These are phyloP conservation scores for Lottia scabra DNA, from an alignment of 2,888 invertebrate genomes.

Conservation along the genomic window DNA sequence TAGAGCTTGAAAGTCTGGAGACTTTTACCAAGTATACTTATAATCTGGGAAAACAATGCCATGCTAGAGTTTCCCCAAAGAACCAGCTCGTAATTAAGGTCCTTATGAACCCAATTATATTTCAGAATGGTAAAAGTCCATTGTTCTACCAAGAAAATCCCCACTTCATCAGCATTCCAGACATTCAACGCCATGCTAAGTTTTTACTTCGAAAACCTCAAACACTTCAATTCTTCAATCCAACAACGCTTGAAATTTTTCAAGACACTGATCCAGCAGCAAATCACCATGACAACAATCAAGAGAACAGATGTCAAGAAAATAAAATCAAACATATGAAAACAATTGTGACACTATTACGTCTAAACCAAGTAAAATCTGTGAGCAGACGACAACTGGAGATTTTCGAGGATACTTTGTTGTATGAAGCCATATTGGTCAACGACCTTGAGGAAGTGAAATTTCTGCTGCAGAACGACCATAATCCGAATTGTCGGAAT, in stretches of 20 bases:
- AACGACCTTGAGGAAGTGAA: slow-evolving; percentile 37
- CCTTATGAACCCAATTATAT: no score
- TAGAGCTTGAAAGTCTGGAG: no score
- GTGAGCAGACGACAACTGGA: background rate
- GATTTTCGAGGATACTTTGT: slow-evolving; percentile 27
- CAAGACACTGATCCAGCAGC: background rate
- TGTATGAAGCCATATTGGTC: slow-evolving; percentile 41
- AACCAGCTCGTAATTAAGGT: no score
- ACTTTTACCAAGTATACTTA: no score
- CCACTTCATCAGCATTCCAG: slow-evolving; percentile 1
- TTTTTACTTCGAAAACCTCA: slow-evolving; percentile 8
- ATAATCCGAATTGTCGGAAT: slow-evolving; percentile 27
- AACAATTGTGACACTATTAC: background rate
- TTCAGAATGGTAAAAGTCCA: slow-evolving; percentile 4
- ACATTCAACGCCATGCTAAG: slow-evolving; percentile 10
- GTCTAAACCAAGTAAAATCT: background rate
- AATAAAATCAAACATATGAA: background rate
- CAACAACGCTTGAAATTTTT: background rate
- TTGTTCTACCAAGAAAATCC: slow-evolving; percentile 11
- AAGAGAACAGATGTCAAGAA: background rate
- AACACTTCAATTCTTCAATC: background rate
- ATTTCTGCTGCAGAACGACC: slow-evolving; percentile 28
- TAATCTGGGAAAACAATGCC: no score
- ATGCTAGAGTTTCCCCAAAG: no score
- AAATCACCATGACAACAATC: background rate